These are phyloP conservation scores for Carollia perspicillata DNA, from an alignment of 2,113 vertebrate genomes.

Conservation along the genomic window DNA sequence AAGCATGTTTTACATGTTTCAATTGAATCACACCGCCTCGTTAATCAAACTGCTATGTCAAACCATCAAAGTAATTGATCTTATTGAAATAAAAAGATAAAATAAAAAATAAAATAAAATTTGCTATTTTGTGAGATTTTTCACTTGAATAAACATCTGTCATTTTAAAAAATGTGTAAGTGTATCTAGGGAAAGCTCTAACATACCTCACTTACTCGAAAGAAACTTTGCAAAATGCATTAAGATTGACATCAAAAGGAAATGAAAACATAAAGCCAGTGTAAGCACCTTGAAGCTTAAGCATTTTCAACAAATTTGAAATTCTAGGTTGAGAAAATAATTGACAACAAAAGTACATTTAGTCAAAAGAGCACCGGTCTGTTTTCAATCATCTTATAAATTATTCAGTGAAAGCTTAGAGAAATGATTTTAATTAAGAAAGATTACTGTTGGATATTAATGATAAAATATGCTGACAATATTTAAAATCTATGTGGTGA, in stretches of 20 bases:
- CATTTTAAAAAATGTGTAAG: background rate
- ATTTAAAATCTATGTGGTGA: conserved; percentile 41
- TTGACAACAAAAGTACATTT: conserved; percentile 20
- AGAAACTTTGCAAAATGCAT: background rate
- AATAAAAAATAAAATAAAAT: too few relatives aligned
- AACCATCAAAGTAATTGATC: conserved; percentile 29
- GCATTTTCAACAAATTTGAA: conserved; percentile 47
- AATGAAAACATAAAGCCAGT: conserved; percentile 40
- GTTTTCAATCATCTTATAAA: conserved; percentile 58
- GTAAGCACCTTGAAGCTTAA: conserved; percentile 45
- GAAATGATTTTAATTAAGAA: conserved; percentile 64
- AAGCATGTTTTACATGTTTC: conserved; percentile 33
- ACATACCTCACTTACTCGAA: background rate
- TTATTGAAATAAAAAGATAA: conserved; percentile 38
- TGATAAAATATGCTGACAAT: conserved; percentile 42
- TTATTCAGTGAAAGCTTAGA: conserved; percentile 45
- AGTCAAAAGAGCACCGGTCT: conserved; percentile 44
- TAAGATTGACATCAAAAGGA: conserved; percentile 30
- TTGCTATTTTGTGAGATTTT: conserved; percentile 38
- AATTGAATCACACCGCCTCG: background rate
- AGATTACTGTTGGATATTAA: conserved; percentile 39
- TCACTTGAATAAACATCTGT: conserved; percentile 17
- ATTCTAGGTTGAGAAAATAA: conserved; percentile 32
- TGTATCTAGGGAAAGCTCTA: background rate
- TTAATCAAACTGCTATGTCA: conserved; percentile 38